A percentile compares a stretch with the other conserved stretches of the same genome.
phyloP scores from a whole-genome alignment of 1,140 invertebrate genomes.

The Pachypsylla venusta region DNA sequence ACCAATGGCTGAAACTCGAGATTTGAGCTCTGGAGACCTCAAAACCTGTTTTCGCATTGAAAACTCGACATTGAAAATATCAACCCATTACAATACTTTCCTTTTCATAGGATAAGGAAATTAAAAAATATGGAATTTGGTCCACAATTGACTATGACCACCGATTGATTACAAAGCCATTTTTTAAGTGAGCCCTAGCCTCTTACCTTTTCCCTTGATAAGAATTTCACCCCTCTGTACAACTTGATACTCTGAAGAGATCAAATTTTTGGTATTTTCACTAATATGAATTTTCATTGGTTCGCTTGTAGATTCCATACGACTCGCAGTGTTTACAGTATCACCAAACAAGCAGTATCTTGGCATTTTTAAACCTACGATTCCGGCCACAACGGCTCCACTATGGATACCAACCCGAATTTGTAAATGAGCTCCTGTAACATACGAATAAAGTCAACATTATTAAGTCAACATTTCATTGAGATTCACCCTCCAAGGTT shows the following conservation, averaged over 20 bases:
- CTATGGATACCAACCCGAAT: slow-evolving; percentile 83
- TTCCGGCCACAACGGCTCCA: slow-evolving; percentile 82
- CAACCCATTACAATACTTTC: too few species aligned
- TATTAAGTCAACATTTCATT: too few species aligned
- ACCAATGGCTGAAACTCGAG: too few species aligned
- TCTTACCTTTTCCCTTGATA: slow-evolving; percentile 68
- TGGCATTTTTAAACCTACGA: slow-evolving; percentile 91
- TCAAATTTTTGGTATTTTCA: slow-evolving; percentile 60
- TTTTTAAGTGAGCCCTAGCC: slow-evolving; percentile 6
- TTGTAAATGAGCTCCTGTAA: slow-evolving; percentile 60
- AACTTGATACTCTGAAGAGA: slow-evolving; percentile 60
- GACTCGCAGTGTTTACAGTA: slow-evolving; percentile 77
- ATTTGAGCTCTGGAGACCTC: too few species aligned
- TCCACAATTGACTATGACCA: not conserved
- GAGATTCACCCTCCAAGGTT: too few species aligned
- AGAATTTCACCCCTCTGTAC: slow-evolving; percentile 66
- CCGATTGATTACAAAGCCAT: not conserved
- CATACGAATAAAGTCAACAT: not conserved
- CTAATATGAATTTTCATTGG: slow-evolving; percentile 92
- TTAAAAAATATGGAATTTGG: not conserved
- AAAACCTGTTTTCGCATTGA: too few species aligned
- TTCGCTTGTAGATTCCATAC: slow-evolving; percentile 82
- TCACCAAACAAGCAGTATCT: slow-evolving; percentile 88
- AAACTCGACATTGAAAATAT: too few species aligned
- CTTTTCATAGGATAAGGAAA: too few species aligned